Evolutionary conservation across 1,140 invertebrate species (phyloP).

Genomic region (Lethocerus indicus): DNA sequence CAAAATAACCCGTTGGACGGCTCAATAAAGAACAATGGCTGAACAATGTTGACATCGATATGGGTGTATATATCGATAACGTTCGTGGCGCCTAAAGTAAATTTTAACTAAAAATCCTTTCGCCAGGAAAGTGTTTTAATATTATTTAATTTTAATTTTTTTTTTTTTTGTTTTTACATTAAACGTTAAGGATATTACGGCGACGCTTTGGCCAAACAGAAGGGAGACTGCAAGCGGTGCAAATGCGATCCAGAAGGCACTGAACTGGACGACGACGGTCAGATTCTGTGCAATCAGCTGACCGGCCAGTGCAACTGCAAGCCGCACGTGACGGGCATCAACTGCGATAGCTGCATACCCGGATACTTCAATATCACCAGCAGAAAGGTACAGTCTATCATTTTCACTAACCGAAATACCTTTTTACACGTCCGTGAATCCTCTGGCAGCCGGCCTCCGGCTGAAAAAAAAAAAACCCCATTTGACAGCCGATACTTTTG

Average conservation of each 20-base stretch:
- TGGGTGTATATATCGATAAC: too few species aligned
- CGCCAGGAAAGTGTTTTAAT: not conserved
- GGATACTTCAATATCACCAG: constrained; percentile 70
- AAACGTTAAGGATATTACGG: constrained; percentile 54
- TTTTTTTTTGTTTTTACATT: not conserved
- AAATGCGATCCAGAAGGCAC: constrained; percentile 70
- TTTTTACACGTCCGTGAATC: too few species aligned
- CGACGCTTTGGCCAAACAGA: constrained; percentile 67
- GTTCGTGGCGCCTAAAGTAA: too few species aligned
- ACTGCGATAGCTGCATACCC: constrained; percentile 76
- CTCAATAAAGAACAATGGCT: too few species aligned
- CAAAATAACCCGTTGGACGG: too few species aligned
- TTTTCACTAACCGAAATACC: constrained; percentile 8
- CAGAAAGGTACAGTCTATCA: constrained; percentile 34
- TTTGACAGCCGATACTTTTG: too few species aligned
- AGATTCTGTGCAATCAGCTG: constrained; percentile 59
- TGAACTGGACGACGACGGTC: constrained; percentile 43
- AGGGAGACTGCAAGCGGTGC: constrained; percentile 81
- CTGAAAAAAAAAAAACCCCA: too few species aligned
- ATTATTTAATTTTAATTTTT: not conserved
- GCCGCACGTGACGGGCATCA: constrained; percentile 65
- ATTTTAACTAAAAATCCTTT: too few species aligned
- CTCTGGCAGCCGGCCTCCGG: too few species aligned
- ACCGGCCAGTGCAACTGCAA: constrained; percentile 76
- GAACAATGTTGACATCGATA: too few species aligned